Evolutionary conservation across 2,113 vertebrate species (phyloP).

Genomic region (Pygathrix nemaeus): DNA sequence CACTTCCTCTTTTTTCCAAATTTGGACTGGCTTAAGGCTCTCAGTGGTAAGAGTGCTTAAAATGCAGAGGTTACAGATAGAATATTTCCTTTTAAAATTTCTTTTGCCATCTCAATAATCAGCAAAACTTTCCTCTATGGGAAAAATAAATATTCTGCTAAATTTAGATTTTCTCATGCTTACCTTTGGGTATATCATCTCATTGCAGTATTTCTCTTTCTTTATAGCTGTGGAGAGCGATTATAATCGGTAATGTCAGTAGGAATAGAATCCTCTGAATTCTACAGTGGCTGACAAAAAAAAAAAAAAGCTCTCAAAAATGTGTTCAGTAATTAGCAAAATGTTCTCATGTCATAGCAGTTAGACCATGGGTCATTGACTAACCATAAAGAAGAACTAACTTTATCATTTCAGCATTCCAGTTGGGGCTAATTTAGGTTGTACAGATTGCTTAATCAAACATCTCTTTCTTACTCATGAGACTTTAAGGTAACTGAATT

Average conservation of each 20-base stretch:
- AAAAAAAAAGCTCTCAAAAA: neutral
- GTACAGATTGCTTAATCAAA: neutral
- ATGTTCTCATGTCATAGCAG: neutral
- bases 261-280: neutral
- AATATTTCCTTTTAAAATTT: neutral
- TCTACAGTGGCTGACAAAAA: neutral
- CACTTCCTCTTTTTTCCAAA: neutral
- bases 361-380: neutral
- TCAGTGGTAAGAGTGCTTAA: neutral
- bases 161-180: neutral
- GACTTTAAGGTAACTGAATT: neutral
- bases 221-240: neutral
- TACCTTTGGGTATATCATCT: neutral
- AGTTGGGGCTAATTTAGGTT: neutral
- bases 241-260: neutral
- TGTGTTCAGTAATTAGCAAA: neutral
- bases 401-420: neutral
- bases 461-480: neutral
- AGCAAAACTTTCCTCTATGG: neutral
- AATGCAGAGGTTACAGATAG: neutral
- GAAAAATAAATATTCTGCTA: constrained; percentile 23
- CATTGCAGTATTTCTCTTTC: neutral
- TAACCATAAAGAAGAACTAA: neutral
- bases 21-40: neutral
- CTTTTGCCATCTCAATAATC: neutral